These are phyloP conservation scores for Cotesia typhae DNA, from an alignment of 1,140 invertebrate species.

Conservation along the genomic window DNA sequence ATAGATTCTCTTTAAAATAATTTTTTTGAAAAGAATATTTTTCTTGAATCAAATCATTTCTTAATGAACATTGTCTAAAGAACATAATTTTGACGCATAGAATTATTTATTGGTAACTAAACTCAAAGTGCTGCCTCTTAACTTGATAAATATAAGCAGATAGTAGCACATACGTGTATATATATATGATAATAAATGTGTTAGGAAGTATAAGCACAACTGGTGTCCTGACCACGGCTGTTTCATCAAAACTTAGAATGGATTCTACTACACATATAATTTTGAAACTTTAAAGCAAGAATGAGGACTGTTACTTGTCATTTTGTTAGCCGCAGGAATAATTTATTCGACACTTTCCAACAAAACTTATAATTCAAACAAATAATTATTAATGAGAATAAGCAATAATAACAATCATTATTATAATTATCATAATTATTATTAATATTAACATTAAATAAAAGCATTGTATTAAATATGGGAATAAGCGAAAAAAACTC, in stretches of 20 bases:
- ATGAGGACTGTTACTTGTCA: conserved; percentile 12
- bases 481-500: too few relatives aligned
- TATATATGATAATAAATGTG: conserved; percentile 16
- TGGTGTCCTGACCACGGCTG: conserved; percentile 17
- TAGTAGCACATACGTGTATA: background rate
- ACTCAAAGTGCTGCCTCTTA: too few relatives aligned
- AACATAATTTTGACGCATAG: too few relatives aligned
- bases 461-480: too few relatives aligned
- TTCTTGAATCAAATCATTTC: too few relatives aligned
- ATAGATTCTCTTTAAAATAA: too few relatives aligned
- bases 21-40: too few relatives aligned
- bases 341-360: background rate
- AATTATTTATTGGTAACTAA: too few relatives aligned
- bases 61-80: too few relatives aligned
- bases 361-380: background rate
- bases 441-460: too few relatives aligned
- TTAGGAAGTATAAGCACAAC: background rate
- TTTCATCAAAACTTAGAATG: conserved; percentile 25
- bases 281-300: conserved; percentile 15
- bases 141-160: too few relatives aligned
- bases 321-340: conserved; percentile 11
- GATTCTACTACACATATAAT: conserved; percentile 25
- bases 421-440: background rate
- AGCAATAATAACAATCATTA: background rate
- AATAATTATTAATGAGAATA: background rate